A percentile compares a stretch with the other conserved stretches of the same genome.
These are phyloP conservation scores for Hirtodrosophila cameraria DNA, from an alignment of 2,888 invertebrate genomes.

Conservation along the genomic window DNA sequence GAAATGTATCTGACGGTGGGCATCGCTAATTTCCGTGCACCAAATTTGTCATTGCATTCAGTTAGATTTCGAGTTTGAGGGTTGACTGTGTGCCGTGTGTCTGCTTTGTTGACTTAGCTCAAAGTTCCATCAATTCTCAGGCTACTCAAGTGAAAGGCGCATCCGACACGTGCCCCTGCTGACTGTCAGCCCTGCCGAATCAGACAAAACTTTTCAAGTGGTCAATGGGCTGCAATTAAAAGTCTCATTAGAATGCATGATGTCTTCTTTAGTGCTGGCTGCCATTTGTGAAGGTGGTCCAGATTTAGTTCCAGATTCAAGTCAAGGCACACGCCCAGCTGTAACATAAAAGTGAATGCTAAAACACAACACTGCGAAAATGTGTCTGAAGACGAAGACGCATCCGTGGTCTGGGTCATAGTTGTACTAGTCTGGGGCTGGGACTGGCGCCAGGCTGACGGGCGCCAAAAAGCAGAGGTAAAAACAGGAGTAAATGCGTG, in stretches of 20 bases:
- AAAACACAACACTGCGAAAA: slow-evolving; percentile 53
- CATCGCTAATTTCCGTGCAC: slow-evolving; percentile 76
- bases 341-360: slow-evolving; percentile 44
- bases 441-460: slow-evolving; percentile 79
- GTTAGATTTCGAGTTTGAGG: slow-evolving; percentile 2
- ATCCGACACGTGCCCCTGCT: slow-evolving; percentile 69
- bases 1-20: slow-evolving; percentile 76
- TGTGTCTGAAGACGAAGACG: slow-evolving; percentile 52
- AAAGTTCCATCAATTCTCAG: slow-evolving; percentile 70
- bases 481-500: slow-evolving; percentile 83
- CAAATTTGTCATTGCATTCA: slow-evolving; percentile 73
- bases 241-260: slow-evolving; percentile 78
- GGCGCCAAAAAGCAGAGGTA: slow-evolving; percentile 83
- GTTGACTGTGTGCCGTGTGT: slow-evolving; percentile 31
- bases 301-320: slow-evolving; percentile 8
- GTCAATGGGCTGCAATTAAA: slow-evolving; percentile 75
- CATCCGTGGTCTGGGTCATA: background rate
- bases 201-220: slow-evolving; percentile 63
- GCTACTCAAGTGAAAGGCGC: slow-evolving; percentile 70
- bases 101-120: slow-evolving; percentile 52
- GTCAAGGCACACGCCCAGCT: slow-evolving; percentile 16
- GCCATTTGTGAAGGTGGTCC: slow-evolving; percentile 32
- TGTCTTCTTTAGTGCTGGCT: slow-evolving; percentile 55
- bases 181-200: slow-evolving; percentile 52
- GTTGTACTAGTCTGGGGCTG: slow-evolving; percentile 16